These are phyloP conservation scores for Drosophila recens DNA, from an alignment of 2,888 invertebrate genomes.

Conservation along the genomic window DNA sequence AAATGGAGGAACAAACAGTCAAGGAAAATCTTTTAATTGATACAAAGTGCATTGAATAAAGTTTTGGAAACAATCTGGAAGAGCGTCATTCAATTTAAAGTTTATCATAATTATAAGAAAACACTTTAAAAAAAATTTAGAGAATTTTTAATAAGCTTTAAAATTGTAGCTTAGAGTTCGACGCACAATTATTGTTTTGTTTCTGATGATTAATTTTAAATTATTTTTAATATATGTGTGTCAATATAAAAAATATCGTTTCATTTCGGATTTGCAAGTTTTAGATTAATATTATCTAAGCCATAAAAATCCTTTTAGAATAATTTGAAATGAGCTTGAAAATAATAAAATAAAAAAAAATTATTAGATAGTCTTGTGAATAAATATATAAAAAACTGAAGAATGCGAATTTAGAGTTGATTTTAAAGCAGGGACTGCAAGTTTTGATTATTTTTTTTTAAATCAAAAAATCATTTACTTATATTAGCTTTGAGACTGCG, in stretches of 20 bases:
- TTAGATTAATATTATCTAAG: background rate
- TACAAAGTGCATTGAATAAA: constrained; percentile 28
- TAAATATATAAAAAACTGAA: too few relatives aligned
- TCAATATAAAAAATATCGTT: background rate
- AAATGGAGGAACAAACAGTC: background rate
- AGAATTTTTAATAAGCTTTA: background rate
- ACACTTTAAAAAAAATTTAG: background rate
- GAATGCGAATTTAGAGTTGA: background rate
- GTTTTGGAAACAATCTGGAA: background rate
- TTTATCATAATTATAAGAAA: background rate
- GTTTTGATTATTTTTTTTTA: too few relatives aligned
- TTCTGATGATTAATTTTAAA: background rate
- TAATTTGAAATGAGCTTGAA: too few relatives aligned
- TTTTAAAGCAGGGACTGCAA: too few relatives aligned
- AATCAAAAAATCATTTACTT: too few relatives aligned
- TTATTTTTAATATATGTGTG: background rate
- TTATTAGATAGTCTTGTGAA: too few relatives aligned
- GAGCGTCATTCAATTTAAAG: background rate
- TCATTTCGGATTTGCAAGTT: background rate
- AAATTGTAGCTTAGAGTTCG: background rate
- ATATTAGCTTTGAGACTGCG: too few relatives aligned
- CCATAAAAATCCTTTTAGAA: too few relatives aligned
- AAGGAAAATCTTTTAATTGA: too few relatives aligned
- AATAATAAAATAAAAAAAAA: too few relatives aligned
- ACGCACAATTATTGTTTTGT: background rate